Evolutionary conservation across 2,888 invertebrate species (phyloP).

Genomic region (Tetranychus truncatus): DNA sequence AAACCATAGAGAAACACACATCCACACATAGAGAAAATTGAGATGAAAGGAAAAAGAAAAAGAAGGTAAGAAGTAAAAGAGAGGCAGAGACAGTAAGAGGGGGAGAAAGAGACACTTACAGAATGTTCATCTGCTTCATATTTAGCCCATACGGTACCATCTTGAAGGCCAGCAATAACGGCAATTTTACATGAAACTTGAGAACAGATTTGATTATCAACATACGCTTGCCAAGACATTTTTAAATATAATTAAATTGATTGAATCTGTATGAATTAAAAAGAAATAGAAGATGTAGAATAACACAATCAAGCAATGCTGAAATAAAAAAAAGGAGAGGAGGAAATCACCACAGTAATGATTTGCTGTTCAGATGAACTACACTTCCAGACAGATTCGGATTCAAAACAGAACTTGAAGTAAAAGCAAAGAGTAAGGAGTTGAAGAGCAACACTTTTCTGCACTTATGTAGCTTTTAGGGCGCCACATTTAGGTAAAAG

Average conservation of each 20-base stretch:
- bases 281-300: background rate
- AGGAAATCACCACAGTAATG: too few species aligned
- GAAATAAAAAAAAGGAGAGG: too few species aligned
- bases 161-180: conserved; percentile 27
- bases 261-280: conserved; percentile 2
- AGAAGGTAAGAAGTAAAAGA: background rate
- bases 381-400: too few species aligned
- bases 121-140: conserved; percentile 24
- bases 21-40: too few species aligned
- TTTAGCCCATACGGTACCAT: conserved; percentile 28
- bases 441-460: too few species aligned
- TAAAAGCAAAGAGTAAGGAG: too few species aligned
- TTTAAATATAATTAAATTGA: conserved; percentile 8
- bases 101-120: background rate
- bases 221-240: conserved; percentile 29
- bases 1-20: too few species aligned
- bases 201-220: conserved; percentile 28
- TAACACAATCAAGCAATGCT: background rate
- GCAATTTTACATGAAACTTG: conserved; percentile 27
- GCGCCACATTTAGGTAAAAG: too few species aligned
- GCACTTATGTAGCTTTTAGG: too few species aligned
- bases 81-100: background rate
- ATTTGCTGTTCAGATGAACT: too few species aligned
- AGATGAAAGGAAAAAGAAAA: background rate
- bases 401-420: too few species aligned